Evolutionary conservation across 1,140 invertebrate genomes (phyloP).

Genomic region (Drosophila tristis): DNA sequence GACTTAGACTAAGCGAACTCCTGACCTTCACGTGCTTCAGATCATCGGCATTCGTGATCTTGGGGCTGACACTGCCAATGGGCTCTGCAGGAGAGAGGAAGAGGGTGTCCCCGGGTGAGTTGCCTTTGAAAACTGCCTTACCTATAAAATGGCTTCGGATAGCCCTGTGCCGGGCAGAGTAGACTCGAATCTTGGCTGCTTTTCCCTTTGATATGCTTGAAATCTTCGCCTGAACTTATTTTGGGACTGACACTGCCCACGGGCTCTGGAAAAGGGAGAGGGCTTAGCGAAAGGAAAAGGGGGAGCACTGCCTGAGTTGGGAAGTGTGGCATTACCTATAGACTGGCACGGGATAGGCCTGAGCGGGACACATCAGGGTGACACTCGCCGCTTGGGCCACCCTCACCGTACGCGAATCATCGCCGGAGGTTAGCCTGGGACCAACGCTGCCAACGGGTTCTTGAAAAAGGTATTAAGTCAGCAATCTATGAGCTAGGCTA

Average conservation of each 20-base stretch:
- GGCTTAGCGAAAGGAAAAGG: neutral
- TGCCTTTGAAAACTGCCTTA: slow-evolving; percentile 70
- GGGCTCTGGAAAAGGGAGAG: slow-evolving; percentile 71
- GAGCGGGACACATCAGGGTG: slow-evolving; percentile 87
- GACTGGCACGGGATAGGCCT: slow-evolving; percentile 88
- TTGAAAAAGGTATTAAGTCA: slow-evolving; percentile 49
- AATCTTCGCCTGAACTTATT: slow-evolving; percentile 82
- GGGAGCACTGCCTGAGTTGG: slow-evolving; percentile 53
- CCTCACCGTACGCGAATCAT: slow-evolving; percentile 86
- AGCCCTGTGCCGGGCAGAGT: slow-evolving; percentile 88
- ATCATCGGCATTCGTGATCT: slow-evolving; percentile 86
- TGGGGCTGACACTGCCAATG: slow-evolving; percentile 86
- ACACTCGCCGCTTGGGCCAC: slow-evolving; percentile 83
- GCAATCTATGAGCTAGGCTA: no score
- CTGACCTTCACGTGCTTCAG: slow-evolving; percentile 80
- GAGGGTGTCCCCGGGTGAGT: no score
- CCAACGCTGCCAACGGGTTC: slow-evolving; percentile 87
- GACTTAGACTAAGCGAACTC: slow-evolving; percentile 82
- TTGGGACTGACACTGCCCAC: slow-evolving; percentile 84
- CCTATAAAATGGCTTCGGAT: slow-evolving; percentile 87
- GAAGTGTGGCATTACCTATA: slow-evolving; percentile 86
- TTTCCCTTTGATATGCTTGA: slow-evolving; percentile 63
- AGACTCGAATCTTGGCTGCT: slow-evolving; percentile 85
- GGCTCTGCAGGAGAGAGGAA: slow-evolving; percentile 76
- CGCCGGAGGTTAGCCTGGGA: slow-evolving; percentile 84